phyloP scores from a whole-genome alignment of 2,113 vertebrate species.

The Centropus unirufus region DNA sequence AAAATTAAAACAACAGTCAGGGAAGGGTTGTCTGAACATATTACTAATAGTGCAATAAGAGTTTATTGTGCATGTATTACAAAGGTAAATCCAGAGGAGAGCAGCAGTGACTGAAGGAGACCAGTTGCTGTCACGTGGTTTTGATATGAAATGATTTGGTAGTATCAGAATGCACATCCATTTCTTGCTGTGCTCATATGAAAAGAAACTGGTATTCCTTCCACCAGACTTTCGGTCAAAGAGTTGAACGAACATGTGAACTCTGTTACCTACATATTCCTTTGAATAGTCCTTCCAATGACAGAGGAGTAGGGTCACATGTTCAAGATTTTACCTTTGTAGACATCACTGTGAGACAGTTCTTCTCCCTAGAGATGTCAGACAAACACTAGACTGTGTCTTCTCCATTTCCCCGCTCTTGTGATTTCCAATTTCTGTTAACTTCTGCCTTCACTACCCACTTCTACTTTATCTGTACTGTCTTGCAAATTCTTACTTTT shows the following conservation, averaged over 20 bases:
- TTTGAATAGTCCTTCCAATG: neutral
- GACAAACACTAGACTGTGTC: neutral
- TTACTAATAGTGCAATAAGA: neutral
- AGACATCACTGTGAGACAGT: neutral
- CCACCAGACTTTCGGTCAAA: neutral
- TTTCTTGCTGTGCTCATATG: neutral
- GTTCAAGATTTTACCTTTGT: neutral
- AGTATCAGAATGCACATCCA: neutral
- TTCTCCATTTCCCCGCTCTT: neutral
- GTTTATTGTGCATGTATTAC: neutral
- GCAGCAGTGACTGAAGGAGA: neutral
- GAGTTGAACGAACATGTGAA: neutral
- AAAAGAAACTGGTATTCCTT: neutral
- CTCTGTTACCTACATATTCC: neutral
- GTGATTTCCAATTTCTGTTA: neutral
- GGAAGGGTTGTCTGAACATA: neutral
- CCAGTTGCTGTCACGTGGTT: neutral
- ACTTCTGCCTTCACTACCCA: neutral
- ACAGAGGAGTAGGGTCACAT: neutral
- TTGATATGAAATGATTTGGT: neutral
- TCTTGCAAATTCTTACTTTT: neutral
- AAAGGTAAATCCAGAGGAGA: neutral
- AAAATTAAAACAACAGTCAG: slow-evolving; percentile 27
- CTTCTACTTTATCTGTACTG: neutral
- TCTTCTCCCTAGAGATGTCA: neutral